Evolutionary conservation across 2,888 invertebrate species (phyloP).

Genomic region (Dexiosoma caninum): DNA sequence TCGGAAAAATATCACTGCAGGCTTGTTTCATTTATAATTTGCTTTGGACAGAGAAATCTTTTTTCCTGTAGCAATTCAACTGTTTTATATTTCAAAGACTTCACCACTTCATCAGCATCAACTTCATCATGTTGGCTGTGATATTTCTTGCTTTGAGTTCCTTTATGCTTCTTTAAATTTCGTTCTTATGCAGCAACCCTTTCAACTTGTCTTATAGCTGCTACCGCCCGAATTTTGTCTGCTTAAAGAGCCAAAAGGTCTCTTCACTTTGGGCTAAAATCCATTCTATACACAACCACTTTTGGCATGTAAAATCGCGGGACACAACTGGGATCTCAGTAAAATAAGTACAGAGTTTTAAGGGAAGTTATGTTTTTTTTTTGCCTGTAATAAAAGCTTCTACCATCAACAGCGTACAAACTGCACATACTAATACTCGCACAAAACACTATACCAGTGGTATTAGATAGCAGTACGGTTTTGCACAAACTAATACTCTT

Average conservation of each 20-base stretch:
- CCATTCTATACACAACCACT: constrained; percentile 37
- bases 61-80: constrained; percentile 1
- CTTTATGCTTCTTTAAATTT: not conserved
- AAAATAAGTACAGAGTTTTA: constrained; percentile 52
- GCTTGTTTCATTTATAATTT: not conserved
- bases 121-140: not conserved
- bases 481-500: not conserved
- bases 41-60: not conserved
- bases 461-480: not conserved
- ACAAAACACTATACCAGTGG: not conserved
- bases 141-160: constrained; percentile 19
- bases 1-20: not conserved
- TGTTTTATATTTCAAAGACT: constrained; percentile 16
- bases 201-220: constrained; percentile 18
- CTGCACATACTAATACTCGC: not conserved
- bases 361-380: constrained; percentile 23
- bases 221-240: not conserved
- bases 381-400: not conserved
- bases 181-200: constrained; percentile 37
- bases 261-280: constrained; percentile 35
- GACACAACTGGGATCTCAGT: constrained; percentile 73
- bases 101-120: constrained; percentile 19
- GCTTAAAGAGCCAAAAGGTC: constrained; percentile 37
- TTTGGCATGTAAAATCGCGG: constrained; percentile 72
- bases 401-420: not conserved